Percentiles rank a stretch among this genome's conserved stretches.
Evolutionary conservation across 2,888 invertebrate species (phyloP).

Genomic region (Stomorhina lunata): DNA sequence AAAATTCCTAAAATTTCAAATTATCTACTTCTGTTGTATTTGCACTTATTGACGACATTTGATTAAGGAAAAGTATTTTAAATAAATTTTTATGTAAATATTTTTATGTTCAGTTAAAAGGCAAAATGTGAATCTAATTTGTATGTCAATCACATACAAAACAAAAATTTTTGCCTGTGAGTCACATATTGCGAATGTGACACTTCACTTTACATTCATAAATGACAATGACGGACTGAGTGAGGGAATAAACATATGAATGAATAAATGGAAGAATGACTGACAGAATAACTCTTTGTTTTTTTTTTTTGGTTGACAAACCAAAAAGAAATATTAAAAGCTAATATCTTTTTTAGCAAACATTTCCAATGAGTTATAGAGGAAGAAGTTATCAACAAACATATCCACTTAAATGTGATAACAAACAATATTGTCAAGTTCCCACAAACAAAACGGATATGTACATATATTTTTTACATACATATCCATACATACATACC

Average conservation of each 20-base stretch:
- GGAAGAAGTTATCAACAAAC: background rate
- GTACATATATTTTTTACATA: background rate
- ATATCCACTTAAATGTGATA: background rate
- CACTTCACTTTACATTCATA: constrained; percentile 43
- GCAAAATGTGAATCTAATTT: constrained; percentile 35
- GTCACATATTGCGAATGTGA: constrained; percentile 35
- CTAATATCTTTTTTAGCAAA: constrained; percentile 2
- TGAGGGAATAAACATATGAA: background rate
- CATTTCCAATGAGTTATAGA: background rate
- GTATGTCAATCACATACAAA: constrained; percentile 55
- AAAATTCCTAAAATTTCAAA: too few relatives aligned
- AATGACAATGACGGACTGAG: constrained; percentile 24
- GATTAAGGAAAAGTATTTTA: too few relatives aligned
- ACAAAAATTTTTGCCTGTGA: constrained; percentile 41
- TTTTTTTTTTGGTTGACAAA: constrained; percentile 6
- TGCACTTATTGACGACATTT: too few relatives aligned
- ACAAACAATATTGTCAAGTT: background rate
- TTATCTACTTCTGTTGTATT: too few relatives aligned
- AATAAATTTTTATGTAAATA: too few relatives aligned
- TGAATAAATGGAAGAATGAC: constrained; percentile 23
- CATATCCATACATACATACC: background rate
- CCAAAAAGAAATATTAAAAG: background rate
- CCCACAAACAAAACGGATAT: constrained; percentile 30
- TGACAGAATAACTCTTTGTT: constrained; percentile 17
- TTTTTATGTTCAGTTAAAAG: too few relatives aligned